phyloP scores from a whole-genome alignment of 2,888 invertebrate genomes.

The Nebria salina region DNA sequence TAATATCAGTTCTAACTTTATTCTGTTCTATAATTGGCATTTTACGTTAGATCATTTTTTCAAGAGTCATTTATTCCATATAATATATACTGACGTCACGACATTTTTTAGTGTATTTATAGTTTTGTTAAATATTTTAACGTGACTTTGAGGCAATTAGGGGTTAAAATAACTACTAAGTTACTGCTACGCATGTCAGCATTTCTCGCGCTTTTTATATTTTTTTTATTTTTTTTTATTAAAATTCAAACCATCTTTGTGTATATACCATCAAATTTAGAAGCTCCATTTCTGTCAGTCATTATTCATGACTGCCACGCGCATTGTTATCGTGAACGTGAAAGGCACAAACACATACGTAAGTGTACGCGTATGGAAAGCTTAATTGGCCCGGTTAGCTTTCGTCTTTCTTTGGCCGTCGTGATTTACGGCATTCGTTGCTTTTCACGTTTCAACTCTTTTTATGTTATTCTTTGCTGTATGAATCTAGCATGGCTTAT shows the following conservation, averaged over 20 bases:
- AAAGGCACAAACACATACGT: background rate
- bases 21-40: too few relatives aligned
- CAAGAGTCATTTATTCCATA: too few relatives aligned
- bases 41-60: too few relatives aligned
- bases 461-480: background rate
- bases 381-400: background rate
- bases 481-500: background rate
- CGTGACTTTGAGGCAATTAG: too few relatives aligned
- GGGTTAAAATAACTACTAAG: too few relatives aligned
- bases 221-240: background rate
- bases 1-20: too few relatives aligned
- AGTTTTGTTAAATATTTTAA: too few relatives aligned
- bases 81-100: too few relatives aligned
- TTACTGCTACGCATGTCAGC: too few relatives aligned
- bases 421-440: background rate
- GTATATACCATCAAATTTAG: background rate
- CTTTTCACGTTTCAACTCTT: constrained; percentile 1
- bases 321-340: background rate
- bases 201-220: background rate
- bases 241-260: background rate
- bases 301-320: background rate
- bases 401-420: background rate
- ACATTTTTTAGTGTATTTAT: too few relatives aligned
- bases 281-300: background rate
- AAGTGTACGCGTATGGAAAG: background rate